Evolutionary conservation across 2,113 vertebrate genomes (phyloP), one percentile per base, ranked within the genome.

Genomic region (Thamnaconus septentrionalis): DNA sequence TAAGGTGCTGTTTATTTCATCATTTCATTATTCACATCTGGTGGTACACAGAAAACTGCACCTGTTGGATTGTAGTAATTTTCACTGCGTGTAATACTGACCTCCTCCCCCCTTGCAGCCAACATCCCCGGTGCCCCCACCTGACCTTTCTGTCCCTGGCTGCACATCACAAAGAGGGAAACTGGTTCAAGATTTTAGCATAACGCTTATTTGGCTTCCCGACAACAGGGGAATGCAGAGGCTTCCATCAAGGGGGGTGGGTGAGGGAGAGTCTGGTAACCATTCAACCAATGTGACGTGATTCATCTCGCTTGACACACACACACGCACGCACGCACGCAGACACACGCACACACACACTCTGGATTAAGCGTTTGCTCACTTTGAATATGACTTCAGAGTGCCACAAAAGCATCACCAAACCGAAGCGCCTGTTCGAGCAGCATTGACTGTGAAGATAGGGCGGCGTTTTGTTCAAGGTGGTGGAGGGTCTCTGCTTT

Each of bases 1-100:
- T 89, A 90, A 90, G 85, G 89, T 90, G 86, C 87, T 71, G 80
- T 90, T 90, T 90, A 89, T 87, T 90, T 80, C 50, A 73, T 85
- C 65, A 82, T 86, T 79, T 82, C 67, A 81, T 74, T 76, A 76
- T 83, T 88, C 81, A 87, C 84, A 84, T 87, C 66, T 87, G 76
- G 72, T 50, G 67, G 54, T 85, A 75, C 82, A 82, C 82, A 50
- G 48, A n/a, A 60, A 77, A 61, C 75, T 54, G 39, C 59, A 65
- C 75, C 50, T 62, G 75, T 64, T 65, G 59, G 81, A 53, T 3
- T 71, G 78, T 74, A 64, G 72, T 70, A 77, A 31, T 76, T 76
- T 74, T 51, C 49, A 69, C 64, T 69, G 68, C 11, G 53, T 74
- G 79, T 86, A 88, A 89, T 78, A 89, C 87, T 86, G 82, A 86